phyloP scores from a whole-genome alignment of 2,888 invertebrate species.

The Liopterus haemorrhoidalis region DNA sequence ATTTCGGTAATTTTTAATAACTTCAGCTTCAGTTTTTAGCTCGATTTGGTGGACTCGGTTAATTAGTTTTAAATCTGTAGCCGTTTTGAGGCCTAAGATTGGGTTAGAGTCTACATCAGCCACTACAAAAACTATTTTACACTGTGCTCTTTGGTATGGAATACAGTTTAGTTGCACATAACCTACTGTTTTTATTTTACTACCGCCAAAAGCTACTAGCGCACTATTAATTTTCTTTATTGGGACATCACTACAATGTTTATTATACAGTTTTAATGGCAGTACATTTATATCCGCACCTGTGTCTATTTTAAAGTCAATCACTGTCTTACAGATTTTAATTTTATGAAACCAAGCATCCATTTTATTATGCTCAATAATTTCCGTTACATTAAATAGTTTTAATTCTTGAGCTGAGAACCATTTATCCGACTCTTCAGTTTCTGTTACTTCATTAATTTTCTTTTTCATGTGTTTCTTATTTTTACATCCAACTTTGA shows the following conservation, averaged over 20 bases:
- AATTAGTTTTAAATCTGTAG: neutral
- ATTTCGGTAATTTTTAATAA: neutral
- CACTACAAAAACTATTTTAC: neutral
- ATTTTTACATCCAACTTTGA: neutral
- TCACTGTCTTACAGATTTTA: neutral
- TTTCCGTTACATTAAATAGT: neutral
- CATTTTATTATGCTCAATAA: neutral
- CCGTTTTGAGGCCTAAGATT: neutral
- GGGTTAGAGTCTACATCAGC: neutral
- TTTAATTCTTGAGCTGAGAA: neutral
- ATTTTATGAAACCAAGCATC: neutral
- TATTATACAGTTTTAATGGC: conserved; percentile 1
- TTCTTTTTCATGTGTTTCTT: neutral
- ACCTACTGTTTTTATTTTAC: too few species aligned
- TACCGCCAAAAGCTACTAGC: too few species aligned
- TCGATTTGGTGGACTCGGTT: neutral
- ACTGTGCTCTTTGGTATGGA: too few species aligned
- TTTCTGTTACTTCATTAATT: neutral
- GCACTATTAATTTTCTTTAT: conserved; percentile 1
- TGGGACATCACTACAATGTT: neutral
- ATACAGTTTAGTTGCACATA: too few species aligned
- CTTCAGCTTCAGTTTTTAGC: neutral
- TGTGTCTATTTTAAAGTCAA: conserved; percentile 5
- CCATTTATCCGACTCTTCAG: neutral
- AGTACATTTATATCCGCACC: conserved; percentile 4